Percentiles rank a stretch among this genome's conserved stretches.
Conservation (phyloP, 2,888 invertebrate genomes). For the Aquatica leii region DNA sequence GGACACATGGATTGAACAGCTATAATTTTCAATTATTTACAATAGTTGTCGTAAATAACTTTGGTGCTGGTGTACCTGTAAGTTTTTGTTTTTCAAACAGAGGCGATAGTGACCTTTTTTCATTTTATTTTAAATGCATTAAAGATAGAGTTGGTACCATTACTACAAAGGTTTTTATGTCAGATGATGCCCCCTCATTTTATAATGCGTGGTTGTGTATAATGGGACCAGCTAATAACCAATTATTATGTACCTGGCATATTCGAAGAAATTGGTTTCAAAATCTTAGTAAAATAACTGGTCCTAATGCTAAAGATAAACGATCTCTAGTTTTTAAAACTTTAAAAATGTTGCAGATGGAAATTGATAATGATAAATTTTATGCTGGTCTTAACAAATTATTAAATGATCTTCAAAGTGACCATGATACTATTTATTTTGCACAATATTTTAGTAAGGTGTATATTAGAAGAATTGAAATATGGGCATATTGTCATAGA, state of each 20-base stretch:
- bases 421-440: slow-evolving; percentile 12
- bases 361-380: slow-evolving; percentile 6
- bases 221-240: neutral
- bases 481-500: slow-evolving; percentile 26
- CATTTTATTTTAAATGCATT: slow-evolving; percentile 14
- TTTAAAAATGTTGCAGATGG: slow-evolving; percentile 2
- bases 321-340: slow-evolving; percentile 12
- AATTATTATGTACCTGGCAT: neutral
- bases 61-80: slow-evolving; percentile 16
- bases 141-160: slow-evolving; percentile 17
- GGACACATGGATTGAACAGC: neutral
- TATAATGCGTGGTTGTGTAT: neutral
- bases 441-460: slow-evolving; percentile 16
- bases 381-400: neutral
- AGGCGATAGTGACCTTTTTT: slow-evolving; percentile 3
- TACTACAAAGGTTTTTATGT: slow-evolving; percentile 22
- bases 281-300: slow-evolving; percentile 4
- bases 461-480: slow-evolving; percentile 13
- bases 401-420: neutral
- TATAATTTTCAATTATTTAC: slow-evolving; percentile 17
- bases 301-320: slow-evolving; percentile 12
- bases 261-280: neutral
- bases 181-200: slow-evolving; percentile 18
- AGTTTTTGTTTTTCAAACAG: slow-evolving; percentile 21
- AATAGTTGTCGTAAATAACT: neutral